Conservation (phyloP, 2,888 invertebrate species). For the Heliconius hortense region DNA sequence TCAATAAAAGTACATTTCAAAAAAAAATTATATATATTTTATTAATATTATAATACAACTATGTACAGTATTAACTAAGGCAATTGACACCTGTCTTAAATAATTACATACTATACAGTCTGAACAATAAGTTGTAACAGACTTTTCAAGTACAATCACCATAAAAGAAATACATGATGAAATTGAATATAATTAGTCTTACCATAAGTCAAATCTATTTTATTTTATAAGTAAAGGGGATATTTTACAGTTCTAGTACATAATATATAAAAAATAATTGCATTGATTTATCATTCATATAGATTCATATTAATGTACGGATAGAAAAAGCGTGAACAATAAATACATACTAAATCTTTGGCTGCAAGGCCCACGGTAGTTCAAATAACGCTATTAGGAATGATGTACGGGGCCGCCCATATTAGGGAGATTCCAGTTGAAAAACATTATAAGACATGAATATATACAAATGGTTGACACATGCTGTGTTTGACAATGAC, state of each 20-base stretch:
- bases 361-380: constrained; percentile 34
- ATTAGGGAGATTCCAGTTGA: constrained; percentile 26
- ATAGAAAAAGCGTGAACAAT: constrained; percentile 6
- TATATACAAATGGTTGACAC: neutral
- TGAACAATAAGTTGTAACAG: constrained; percentile 29
- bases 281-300: constrained; percentile 19
- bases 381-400: constrained; percentile 31
- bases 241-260: constrained; percentile 5
- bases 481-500: too few species aligned
- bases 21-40: constrained; percentile 12
- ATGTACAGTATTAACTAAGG: constrained; percentile 36
- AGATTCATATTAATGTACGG: constrained; percentile 11
- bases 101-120: constrained; percentile 30
- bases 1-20: neutral
- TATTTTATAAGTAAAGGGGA: neutral
- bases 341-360: constrained; percentile 38
- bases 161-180: constrained; percentile 27
- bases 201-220: constrained; percentile 5
- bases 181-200: constrained; percentile 14
- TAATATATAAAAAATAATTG: constrained; percentile 20
- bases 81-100: constrained; percentile 37
- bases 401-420: constrained; percentile 28
- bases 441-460: neutral
- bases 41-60: constrained; percentile 37
- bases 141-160: constrained; percentile 32